These are phyloP conservation scores for Drosophila triauraria DNA, from an alignment of 1,140 invertebrate genomes.

Conservation along the genomic window DNA sequence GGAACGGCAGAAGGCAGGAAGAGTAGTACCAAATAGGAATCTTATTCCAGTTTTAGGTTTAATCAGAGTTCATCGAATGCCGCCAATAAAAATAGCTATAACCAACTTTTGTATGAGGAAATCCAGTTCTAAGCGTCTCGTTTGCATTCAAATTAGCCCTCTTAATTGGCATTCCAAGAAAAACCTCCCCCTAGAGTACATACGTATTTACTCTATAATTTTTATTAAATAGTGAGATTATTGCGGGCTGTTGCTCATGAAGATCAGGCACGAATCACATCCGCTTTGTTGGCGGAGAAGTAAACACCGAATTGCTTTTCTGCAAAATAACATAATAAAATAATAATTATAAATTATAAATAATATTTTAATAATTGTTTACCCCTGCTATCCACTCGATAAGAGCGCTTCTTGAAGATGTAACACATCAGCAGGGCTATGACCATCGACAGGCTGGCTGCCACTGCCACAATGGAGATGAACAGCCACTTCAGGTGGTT, in stretches of 20 bases:
- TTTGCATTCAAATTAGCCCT: not conserved
- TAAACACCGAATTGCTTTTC: constrained; percentile 58
- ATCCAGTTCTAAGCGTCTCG: not conserved
- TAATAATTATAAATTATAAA: no score
- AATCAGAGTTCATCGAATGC: not conserved
- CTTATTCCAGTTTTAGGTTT: not conserved
- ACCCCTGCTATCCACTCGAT: constrained; percentile 57
- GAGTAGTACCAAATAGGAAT: constrained; percentile 8
- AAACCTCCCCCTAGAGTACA: not conserved
- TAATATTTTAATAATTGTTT: not conserved
- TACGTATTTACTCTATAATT: not conserved
- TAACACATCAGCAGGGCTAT: constrained; percentile 42
- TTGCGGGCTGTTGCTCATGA: not conserved
- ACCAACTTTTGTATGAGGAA: not conserved
- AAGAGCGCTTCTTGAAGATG: constrained; percentile 29
- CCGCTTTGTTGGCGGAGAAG: constrained; percentile 47
- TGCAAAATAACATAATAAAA: constrained; percentile 13
- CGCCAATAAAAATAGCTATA: constrained; percentile 5
- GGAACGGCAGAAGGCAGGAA: constrained; percentile 24
- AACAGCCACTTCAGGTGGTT: constrained; percentile 29
- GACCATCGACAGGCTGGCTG: constrained; percentile 23
- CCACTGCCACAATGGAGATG: constrained; percentile 12
- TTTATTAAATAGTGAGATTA: constrained; percentile 9
- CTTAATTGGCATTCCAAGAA: not conserved
- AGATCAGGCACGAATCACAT: constrained; percentile 55